Evolutionary conservation across 2,113 vertebrate genomes (phyloP).

Genomic region (Gambusia holbrooki): DNA sequence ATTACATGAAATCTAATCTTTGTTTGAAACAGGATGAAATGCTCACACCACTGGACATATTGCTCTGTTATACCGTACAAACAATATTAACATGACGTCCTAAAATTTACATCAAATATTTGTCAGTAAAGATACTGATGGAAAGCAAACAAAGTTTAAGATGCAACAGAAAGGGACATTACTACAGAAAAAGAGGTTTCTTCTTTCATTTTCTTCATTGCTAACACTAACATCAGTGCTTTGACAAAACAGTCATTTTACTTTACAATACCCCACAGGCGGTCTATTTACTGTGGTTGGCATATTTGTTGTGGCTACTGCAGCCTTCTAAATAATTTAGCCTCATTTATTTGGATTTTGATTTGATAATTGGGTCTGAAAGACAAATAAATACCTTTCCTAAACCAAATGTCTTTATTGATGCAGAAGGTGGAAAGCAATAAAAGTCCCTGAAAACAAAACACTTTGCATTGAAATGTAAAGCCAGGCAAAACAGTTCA

Average conservation of each 20-base stretch:
- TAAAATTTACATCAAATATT: too few relatives aligned
- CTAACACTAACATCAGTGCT: not conserved
- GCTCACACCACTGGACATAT: too few relatives aligned
- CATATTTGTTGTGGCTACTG: not conserved
- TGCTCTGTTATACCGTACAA: too few relatives aligned
- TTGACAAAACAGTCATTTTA: not conserved
- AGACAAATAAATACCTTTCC: conserved; percentile 1
- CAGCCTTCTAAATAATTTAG: not conserved
- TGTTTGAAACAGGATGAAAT: too few relatives aligned
- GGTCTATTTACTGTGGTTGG: not conserved
- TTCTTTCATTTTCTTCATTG: not conserved
- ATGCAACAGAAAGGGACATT: too few relatives aligned
- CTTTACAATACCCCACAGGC: not conserved
- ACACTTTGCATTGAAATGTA: not conserved
- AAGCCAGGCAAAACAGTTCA: not conserved
- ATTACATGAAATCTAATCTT: too few relatives aligned
- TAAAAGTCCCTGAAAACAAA: not conserved
- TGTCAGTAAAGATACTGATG: too few relatives aligned
- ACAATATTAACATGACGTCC: too few relatives aligned
- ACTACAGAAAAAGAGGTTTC: too few relatives aligned
- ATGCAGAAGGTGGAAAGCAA: not conserved
- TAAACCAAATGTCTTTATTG: not conserved
- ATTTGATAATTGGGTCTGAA: conserved; percentile 9
- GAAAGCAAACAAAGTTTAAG: too few relatives aligned
- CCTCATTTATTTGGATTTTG: conserved; percentile 1